Evolutionary conservation across 2,888 invertebrate genomes (phyloP).

Genomic region (Meliscaeva auricollis): DNA sequence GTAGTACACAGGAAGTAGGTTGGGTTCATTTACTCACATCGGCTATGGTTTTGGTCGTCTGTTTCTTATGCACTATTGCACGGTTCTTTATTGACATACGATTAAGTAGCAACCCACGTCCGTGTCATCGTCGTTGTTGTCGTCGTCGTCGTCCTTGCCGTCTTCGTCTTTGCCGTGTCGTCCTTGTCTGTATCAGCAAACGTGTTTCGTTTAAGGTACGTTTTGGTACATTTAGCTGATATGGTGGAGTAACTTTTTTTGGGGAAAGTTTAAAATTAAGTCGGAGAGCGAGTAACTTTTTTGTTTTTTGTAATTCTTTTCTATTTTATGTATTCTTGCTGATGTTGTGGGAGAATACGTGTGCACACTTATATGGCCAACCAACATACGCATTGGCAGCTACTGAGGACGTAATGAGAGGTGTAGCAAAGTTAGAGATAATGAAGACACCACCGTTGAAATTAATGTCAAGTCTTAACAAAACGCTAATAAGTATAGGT

Average conservation of each 20-base stretch:
- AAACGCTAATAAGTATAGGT: background rate
- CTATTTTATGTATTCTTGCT: background rate
- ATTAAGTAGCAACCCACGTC: constrained; percentile 8
- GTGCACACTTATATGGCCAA: background rate
- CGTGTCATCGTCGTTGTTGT: background rate
- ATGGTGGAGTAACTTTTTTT: constrained; percentile 53
- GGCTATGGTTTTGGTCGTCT: background rate
- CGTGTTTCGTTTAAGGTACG: constrained; percentile 55
- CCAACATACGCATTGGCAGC: background rate
- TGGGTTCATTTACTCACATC: background rate
- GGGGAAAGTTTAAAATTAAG: constrained; percentile 49
- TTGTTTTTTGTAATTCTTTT: background rate
- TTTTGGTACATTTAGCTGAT: constrained; percentile 67
- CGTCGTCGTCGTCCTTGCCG: too few relatives aligned
- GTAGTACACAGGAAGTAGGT: background rate
- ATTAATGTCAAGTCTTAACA: background rate
- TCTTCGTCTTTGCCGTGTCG: background rate
- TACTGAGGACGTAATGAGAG: background rate
- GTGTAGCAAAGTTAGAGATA: background rate
- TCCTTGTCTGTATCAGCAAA: constrained; percentile 20
- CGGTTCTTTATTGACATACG: constrained; percentile 13
- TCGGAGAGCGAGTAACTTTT: constrained; percentile 10
- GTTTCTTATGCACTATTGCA: constrained; percentile 7
- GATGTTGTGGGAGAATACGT: background rate
- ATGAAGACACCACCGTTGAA: background rate